These are phyloP conservation scores for Boloria selene DNA, from an alignment of 2,888 invertebrate genomes.

Conservation along the genomic window DNA sequence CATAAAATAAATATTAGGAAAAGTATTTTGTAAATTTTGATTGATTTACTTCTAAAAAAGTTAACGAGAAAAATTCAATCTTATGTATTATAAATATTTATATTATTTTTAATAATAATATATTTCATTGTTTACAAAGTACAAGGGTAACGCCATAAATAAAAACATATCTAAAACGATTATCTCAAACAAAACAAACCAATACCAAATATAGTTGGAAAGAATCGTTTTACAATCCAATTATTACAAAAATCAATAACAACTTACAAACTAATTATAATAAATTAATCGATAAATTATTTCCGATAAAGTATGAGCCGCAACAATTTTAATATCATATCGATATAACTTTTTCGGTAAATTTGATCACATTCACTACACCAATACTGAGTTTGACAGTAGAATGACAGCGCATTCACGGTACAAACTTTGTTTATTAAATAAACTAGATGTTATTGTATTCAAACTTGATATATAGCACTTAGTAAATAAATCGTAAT, in stretches of 20 bases:
- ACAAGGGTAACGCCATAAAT: slow-evolving; percentile 35
- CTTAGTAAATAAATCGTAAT: slow-evolving; percentile 67
- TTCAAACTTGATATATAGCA: slow-evolving; percentile 45
- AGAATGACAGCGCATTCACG: neutral
- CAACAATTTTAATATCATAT: slow-evolving; percentile 79
- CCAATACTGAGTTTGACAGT: slow-evolving; percentile 9
- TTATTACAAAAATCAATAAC: slow-evolving; percentile 61
- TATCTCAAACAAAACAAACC: slow-evolving; percentile 54
- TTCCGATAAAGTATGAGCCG: slow-evolving; percentile 66
- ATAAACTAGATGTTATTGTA: slow-evolving; percentile 33
- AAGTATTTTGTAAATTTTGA: neutral
- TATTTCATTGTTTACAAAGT: too few species aligned
- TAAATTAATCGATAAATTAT: slow-evolving; percentile 69
- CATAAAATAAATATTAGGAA: too few species aligned
- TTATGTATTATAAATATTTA: too few species aligned
- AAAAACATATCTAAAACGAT: slow-evolving; percentile 44
- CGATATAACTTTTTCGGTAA: slow-evolving; percentile 66
- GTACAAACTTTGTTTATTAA: slow-evolving; percentile 32
- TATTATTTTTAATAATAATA: too few species aligned
- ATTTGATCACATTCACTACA: slow-evolving; percentile 52
- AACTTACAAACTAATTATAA: slow-evolving; percentile 64
- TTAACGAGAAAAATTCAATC: too few species aligned
- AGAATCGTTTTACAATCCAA: slow-evolving; percentile 64
- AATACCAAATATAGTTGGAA: slow-evolving; percentile 54
- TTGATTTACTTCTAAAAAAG: neutral